Percentiles rank a stretch among this genome's conserved stretches.
Conservation (phyloP, 2,113 vertebrate genomes). For the Origma solitaria region DNA sequence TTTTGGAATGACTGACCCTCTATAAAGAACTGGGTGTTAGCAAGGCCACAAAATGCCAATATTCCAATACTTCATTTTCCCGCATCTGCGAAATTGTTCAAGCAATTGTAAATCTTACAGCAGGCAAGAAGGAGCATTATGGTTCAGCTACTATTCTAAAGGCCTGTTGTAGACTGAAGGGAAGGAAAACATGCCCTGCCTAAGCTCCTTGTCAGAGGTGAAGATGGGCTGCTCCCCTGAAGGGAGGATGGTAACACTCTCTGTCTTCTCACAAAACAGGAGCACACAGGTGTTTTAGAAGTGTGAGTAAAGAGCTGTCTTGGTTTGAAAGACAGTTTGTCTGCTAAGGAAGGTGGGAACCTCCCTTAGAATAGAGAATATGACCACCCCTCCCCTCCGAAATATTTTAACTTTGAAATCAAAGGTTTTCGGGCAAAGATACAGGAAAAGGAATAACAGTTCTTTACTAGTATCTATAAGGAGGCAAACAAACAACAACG, state of each 20-base stretch:
- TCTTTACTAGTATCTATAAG: too few species aligned
- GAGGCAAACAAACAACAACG: too few species aligned
- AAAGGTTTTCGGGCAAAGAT: too few species aligned
- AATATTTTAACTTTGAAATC: too few species aligned
- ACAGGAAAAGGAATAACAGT: too few species aligned
- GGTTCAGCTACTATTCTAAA: not conserved
- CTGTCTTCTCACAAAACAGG: not conserved
- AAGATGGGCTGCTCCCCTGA: not conserved
- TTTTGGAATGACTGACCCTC: not conserved
- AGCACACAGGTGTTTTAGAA: accelerated
- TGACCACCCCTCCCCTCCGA: too few species aligned
- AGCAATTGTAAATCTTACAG: not conserved
- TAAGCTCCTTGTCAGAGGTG: not conserved
- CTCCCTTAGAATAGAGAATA: too few species aligned
- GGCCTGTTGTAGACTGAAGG: not conserved
- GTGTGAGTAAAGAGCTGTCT: not conserved
- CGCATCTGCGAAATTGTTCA: not conserved
- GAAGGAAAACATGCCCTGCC: not conserved
- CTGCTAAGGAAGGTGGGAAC: too few species aligned
- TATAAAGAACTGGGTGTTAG: not conserved
- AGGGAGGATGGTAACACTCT: not conserved
- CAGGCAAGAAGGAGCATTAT: not conserved
- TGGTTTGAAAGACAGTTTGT: too few species aligned
- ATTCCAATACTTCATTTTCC: not conserved
- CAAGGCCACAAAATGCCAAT: not conserved